Base-by-base conservation (phyloP, 2,113 vertebrate genomes). In the Prietella phreatophila region DNA sequence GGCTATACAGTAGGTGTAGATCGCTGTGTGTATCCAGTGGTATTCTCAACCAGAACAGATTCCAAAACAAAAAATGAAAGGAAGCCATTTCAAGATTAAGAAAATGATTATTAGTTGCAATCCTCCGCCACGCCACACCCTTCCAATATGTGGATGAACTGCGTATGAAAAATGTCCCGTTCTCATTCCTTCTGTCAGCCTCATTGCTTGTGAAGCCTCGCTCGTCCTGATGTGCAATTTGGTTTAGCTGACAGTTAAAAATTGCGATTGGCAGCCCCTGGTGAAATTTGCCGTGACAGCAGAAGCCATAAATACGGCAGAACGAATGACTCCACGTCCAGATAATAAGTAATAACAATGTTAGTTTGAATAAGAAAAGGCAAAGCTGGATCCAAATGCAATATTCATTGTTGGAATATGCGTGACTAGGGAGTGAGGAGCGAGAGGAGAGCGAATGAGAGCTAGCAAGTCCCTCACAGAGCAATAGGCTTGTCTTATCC, bases 321-420 rank as follows among this genome's bases (percentile, higher is more conserved):
- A 97, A 98, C 95, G 96, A 96, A 98, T 97, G 97, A 97, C 95
- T 97, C 95, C 94, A 93, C 95, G 94, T 97, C 96, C 95, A 96
- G 96, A 97, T 97, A 99, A 98, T 98, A 97, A 97, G 95, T 97
- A 97, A 98, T 99, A 99, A 98, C 96, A 97, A 98, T 95, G 96
- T 98, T 98, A 98, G 97, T 96, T 96, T 96, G 96, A 97, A 97
- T 97, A 96, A 96, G 96, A 96, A 97, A 96, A 96, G 96, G 96
- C 94, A 95, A 90, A 95, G 95, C 94, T 93, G 96, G 96, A 97
- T 97, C 97, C 96, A 97, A 97, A 98, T 98, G 95, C 96, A 97
- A 98, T 98, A 97, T 98, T 98, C 97, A 98, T 98, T 98, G 97
- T 96, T 95, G 95, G 96, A 95, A 97, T 97, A 97, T 96, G 97